Evolutionary conservation across 37 sponge, comb jelly and placozoan species (phyloP).

Genomic region (Beroe ovata): DNA sequence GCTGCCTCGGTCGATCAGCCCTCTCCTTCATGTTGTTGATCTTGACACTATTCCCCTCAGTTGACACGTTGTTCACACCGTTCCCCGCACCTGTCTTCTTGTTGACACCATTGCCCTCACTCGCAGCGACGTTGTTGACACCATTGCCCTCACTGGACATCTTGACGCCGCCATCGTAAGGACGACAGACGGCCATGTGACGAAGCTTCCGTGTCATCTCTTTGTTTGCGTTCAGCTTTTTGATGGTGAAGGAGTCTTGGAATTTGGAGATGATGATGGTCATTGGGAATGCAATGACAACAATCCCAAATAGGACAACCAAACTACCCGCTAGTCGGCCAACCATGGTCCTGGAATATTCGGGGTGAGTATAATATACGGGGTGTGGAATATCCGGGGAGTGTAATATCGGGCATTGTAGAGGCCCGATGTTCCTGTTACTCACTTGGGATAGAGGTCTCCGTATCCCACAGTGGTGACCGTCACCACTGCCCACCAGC

Average conservation of each 20-base stretch:
- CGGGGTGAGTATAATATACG: too few relatives aligned
- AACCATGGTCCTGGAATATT: slow-evolving; percentile 26
- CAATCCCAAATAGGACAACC: slow-evolving; percentile 46
- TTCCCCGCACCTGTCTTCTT: too few relatives aligned
- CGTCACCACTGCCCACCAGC: slow-evolving; percentile 57
- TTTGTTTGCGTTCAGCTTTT: slow-evolving; percentile 35
- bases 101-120: neutral
- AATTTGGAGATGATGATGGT: slow-evolving; percentile 67
- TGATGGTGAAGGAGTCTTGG: slow-evolving; percentile 57
- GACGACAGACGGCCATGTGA: slow-evolving; percentile 9
- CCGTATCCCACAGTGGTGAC: slow-evolving; percentile 58
- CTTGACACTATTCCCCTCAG: neutral
- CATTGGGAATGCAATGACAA: slow-evolving; percentile 57
- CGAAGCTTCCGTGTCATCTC: slow-evolving; percentile 58
- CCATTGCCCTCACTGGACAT: neutral
- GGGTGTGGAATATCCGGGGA: too few relatives aligned
- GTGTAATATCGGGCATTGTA: too few relatives aligned
- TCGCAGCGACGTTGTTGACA: neutral
- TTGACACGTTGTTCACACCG: neutral
- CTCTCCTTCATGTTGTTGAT: neutral
- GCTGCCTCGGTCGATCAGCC: neutral
- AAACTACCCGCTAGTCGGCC: slow-evolving; percentile 37
- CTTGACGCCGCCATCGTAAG: neutral
- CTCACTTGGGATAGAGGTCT: slow-evolving; percentile 48
- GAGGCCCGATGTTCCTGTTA: neutral